These are phyloP conservation scores for Prenolepis imparis DNA, from an alignment of 2,888 invertebrate genomes.

Conservation along the genomic window DNA sequence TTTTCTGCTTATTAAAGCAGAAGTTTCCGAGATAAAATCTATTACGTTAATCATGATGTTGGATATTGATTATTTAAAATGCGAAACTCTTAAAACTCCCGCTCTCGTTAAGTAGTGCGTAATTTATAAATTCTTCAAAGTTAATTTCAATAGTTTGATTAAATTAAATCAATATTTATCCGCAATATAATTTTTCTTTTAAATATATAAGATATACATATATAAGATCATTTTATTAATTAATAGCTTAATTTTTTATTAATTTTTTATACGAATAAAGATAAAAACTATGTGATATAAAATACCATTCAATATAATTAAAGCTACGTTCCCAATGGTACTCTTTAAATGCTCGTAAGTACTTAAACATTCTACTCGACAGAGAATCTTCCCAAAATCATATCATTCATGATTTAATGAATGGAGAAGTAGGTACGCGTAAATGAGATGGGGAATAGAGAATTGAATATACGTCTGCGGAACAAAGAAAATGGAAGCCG, in stretches of 20 bases:
- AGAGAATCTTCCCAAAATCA: constrained; percentile 33
- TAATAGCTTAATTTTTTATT: background rate
- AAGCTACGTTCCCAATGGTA: background rate
- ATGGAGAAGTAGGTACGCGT: constrained; percentile 45
- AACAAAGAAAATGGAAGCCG: constrained; percentile 64
- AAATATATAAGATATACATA: constrained; percentile 5
- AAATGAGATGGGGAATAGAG: constrained; percentile 62
- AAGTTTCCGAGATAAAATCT: constrained; percentile 4
- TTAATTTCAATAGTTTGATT: background rate
- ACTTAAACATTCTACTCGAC: background rate
- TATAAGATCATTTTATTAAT: constrained; percentile 11
- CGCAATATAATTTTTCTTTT: background rate
- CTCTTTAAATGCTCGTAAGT: background rate
- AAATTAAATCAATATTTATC: background rate
- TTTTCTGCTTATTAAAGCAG: background rate
- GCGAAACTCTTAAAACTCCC: background rate
- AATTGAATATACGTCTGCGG: constrained; percentile 37
- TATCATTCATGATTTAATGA: constrained; percentile 38
- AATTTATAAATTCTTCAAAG: constrained; percentile 1
- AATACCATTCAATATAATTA: background rate
- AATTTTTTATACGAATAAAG: constrained; percentile 1
- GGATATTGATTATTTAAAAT: constrained; percentile 23
- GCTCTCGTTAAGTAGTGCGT: background rate
- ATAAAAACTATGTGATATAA: background rate
- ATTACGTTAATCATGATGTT: background rate